Percentiles rank a stretch among this genome's conserved stretches.
phyloP scores from a whole-genome alignment of 1,140 invertebrate species.

The Phenacoccus solenopsis region DNA sequence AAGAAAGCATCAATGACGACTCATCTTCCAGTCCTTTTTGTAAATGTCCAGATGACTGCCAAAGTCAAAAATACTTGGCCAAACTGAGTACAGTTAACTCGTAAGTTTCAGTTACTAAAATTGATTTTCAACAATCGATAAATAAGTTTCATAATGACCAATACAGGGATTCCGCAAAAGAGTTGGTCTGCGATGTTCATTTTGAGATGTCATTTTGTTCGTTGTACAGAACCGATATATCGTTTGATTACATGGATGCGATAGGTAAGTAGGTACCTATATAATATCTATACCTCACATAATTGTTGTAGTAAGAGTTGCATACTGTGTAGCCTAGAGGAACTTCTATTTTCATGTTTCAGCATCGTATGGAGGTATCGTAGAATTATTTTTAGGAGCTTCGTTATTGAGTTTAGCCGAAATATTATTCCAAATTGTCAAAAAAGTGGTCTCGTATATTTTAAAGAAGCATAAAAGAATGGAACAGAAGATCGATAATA shows the following conservation, averaged over 20 bases:
- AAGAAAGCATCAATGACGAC: background rate
- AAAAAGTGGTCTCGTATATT: background rate
- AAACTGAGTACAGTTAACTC: conserved; percentile 36
- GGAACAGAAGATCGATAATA: background rate
- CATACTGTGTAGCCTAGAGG: too few species aligned
- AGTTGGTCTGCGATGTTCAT: conserved; percentile 26
- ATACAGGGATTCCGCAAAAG: conserved; percentile 6
- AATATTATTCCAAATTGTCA: conserved; percentile 18
- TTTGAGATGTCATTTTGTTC: conserved; percentile 23
- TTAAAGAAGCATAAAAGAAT: background rate
- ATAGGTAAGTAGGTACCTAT: conserved; percentile 26
- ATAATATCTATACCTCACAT: too few species aligned
- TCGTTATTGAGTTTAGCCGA: conserved; percentile 28
- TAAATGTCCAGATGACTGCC: conserved; percentile 26
- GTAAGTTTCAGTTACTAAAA: conserved; percentile 7
- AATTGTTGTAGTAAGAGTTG: too few species aligned
- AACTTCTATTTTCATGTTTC: conserved; percentile 22
- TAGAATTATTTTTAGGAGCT: conserved; percentile 29
- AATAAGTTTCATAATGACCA: too few species aligned
- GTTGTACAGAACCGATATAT: conserved; percentile 28
- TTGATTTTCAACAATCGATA: background rate
- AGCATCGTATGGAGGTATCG: conserved; percentile 28
- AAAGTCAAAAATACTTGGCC: conserved; percentile 25
- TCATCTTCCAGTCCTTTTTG: conserved; percentile 22
- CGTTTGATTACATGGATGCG: conserved; percentile 28